A percentile compares a stretch with the other conserved stretches of the same genome.
Conservation (phyloP, 2,888 invertebrate species). For the Caenorhabditis wallacei region DNA sequence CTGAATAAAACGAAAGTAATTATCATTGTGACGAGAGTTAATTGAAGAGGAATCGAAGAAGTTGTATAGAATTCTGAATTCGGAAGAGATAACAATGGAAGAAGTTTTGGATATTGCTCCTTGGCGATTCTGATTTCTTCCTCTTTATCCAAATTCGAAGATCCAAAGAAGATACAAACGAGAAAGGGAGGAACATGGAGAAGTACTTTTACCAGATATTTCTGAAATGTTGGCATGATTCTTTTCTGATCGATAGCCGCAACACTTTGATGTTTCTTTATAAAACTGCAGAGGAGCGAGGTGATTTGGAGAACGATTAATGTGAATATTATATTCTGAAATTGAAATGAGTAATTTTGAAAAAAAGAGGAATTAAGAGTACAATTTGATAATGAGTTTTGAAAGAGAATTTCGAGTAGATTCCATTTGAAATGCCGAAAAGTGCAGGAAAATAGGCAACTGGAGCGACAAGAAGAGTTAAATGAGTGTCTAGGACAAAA, state of each 20-base stretch:
- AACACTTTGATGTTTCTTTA: constrained; percentile 49
- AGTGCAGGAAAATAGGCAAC: constrained; percentile 34
- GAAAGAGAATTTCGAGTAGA: constrained; percentile 7
- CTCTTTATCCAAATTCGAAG: constrained; percentile 14
- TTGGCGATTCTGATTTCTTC: constrained; percentile 20
- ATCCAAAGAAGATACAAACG: constrained; percentile 15
- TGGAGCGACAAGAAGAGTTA: constrained; percentile 31
- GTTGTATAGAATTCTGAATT: constrained; percentile 36
- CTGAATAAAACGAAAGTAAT: constrained; percentile 13
- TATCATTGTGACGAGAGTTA: constrained; percentile 25
- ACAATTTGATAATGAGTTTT: constrained; percentile 48
- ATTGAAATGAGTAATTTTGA: too few relatives aligned
- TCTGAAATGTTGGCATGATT: constrained; percentile 3
- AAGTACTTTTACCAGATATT: constrained; percentile 24
- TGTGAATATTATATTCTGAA: constrained; percentile 40
- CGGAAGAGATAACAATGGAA: constrained; percentile 4
- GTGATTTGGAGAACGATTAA: constrained; percentile 38
- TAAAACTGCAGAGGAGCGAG: constrained; percentile 39
- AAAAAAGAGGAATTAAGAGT: too few relatives aligned
- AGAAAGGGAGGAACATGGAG: constrained; percentile 34
- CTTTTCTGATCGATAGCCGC: constrained; percentile 41
- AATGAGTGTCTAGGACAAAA: constrained; percentile 20
- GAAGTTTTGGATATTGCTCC: background rate
- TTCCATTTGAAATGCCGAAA: constrained; percentile 27
- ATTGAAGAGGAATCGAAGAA: constrained; percentile 10